Percentiles rank a stretch among this genome's conserved stretches.
Conservation (phyloP, 2,888 invertebrate species). For the Notodonta ziczac region DNA sequence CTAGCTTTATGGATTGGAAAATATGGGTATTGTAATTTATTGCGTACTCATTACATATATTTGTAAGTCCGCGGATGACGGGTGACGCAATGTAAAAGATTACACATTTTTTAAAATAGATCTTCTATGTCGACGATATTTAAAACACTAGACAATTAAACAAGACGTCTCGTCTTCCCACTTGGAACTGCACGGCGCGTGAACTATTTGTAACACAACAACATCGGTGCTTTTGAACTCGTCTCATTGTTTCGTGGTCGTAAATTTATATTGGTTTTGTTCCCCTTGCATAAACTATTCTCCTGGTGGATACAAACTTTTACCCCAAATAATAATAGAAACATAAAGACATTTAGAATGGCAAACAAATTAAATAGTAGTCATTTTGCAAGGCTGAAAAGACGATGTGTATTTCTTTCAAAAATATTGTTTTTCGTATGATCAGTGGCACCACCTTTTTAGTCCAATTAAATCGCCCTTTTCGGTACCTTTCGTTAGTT, state of each 20-base stretch:
- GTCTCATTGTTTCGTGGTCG: not conserved
- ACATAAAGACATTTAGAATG: too few relatives aligned
- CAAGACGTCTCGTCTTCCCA: not conserved
- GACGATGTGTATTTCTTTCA: too few relatives aligned
- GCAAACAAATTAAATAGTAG: too few relatives aligned
- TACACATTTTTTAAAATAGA: not conserved
- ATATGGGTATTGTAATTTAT: constrained; percentile 14
- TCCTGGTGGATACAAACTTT: too few relatives aligned
- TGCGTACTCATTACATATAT: constrained; percentile 12
- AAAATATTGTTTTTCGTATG: too few relatives aligned
- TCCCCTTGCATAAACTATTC: too few relatives aligned
- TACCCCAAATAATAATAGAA: too few relatives aligned
- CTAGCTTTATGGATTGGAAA: constrained; percentile 9
- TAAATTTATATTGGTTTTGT: not conserved
- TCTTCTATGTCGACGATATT: not conserved
- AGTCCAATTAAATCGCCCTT: too few relatives aligned
- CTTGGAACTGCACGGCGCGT: not conserved
- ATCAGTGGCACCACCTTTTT: too few relatives aligned
- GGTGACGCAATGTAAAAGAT: not conserved
- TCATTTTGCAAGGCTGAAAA: too few relatives aligned
- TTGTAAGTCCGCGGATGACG: constrained; percentile 8
- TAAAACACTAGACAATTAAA: constrained; percentile 1
- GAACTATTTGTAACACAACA: constrained; percentile 2
- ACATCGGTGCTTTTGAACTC: not conserved
- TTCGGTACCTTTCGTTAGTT: too few relatives aligned